Percentiles rank a stretch among this genome's conserved stretches.
phyloP scores from a whole-genome alignment of 2,888 invertebrate species.

The Dendrolimus houi region DNA sequence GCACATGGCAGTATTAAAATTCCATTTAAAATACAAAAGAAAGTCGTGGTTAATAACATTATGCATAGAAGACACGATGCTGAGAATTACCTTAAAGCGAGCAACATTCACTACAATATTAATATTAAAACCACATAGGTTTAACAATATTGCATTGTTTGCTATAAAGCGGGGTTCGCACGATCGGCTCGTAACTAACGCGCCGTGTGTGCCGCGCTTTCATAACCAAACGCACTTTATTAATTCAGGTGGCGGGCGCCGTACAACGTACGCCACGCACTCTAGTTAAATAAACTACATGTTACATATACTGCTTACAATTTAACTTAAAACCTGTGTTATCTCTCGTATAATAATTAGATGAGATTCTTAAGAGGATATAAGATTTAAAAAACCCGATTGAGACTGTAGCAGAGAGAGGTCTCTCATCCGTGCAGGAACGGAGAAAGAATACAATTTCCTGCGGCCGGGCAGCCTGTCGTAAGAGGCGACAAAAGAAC shows the following conservation, averaged over 20 bases:
- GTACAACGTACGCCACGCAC: constrained; percentile 7
- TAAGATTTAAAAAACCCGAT: too few relatives aligned
- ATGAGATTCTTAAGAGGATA: too few relatives aligned
- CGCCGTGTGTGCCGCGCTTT: constrained; percentile 21
- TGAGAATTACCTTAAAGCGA: background rate
- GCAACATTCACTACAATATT: background rate
- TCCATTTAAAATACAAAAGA: too few relatives aligned
- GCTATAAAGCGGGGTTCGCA: constrained; percentile 21
- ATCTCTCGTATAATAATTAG: too few relatives aligned
- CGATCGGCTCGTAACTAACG: constrained; percentile 32
- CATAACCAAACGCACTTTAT: constrained; percentile 31
- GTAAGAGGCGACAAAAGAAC: too few relatives aligned
- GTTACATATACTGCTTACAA: background rate
- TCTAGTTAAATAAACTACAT: constrained; percentile 3
- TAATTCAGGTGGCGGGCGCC: constrained; percentile 31
- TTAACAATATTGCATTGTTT: constrained; percentile 2
- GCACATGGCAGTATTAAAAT: too few relatives aligned
- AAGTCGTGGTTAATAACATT: too few relatives aligned
- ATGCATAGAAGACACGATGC: background rate
- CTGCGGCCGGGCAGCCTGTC: too few relatives aligned
- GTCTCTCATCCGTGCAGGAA: too few relatives aligned
- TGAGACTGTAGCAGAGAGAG: too few relatives aligned
- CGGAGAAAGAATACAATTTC: too few relatives aligned
- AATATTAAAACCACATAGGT: constrained; percentile 4
- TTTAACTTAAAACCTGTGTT: too few relatives aligned